Conservation (phyloP, 2,888 invertebrate species). For the Spatulosminthurus flaviceps region DNA sequence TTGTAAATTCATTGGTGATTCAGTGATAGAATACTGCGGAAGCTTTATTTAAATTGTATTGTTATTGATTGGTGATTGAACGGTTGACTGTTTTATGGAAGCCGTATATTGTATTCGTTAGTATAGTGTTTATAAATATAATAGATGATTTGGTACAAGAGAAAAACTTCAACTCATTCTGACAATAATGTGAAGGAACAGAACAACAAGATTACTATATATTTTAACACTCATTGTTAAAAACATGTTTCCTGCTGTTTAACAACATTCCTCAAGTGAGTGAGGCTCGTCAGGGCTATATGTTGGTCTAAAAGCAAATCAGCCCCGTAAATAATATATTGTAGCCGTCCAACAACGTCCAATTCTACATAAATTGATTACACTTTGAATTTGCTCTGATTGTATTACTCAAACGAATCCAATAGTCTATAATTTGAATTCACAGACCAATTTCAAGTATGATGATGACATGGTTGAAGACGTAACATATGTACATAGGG, state of each 20-base stretch:
- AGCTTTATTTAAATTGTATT: neutral
- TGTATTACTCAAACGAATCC: too few relatives aligned
- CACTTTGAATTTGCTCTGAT: neutral
- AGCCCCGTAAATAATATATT: too few relatives aligned
- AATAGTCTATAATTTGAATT: too few relatives aligned
- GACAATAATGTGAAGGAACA: neutral
- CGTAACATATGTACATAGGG: too few relatives aligned
- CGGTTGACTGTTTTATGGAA: neutral
- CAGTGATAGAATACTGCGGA: neutral
- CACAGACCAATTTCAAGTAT: too few relatives aligned
- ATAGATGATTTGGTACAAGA: neutral
- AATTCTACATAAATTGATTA: neutral
- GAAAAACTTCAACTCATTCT: neutral
- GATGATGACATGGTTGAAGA: too few relatives aligned
- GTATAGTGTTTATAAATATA: too few relatives aligned
- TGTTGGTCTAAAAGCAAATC: neutral
- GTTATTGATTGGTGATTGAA: neutral
- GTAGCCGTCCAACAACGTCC: too few relatives aligned
- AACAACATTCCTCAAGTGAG: conserved; percentile 6
- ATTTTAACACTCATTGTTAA: conserved; percentile 1
- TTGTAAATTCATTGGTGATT: conserved; percentile 2
- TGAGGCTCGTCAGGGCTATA: too few relatives aligned
- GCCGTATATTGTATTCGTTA: too few relatives aligned
- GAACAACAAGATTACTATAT: neutral
- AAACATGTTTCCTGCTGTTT: conserved; percentile 3